A percentile compares a stretch with the other conserved stretches of the same genome.
Evolutionary conservation across 1,140 invertebrate genomes (phyloP).

Genomic region (Sycophaga agraensis): DNA sequence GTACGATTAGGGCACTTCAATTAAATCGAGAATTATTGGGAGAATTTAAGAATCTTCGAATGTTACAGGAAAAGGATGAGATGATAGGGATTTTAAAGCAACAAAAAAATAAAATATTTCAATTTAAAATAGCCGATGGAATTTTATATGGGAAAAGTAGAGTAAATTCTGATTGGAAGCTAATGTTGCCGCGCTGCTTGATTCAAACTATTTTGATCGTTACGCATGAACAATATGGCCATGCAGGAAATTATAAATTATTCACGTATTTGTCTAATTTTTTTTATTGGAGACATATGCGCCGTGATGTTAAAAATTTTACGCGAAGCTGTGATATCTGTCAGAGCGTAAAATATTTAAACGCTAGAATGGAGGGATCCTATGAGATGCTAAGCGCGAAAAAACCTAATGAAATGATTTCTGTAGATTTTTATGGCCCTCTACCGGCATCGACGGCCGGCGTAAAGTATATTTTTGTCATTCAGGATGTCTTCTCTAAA

Average conservation of each 20-base stretch:
- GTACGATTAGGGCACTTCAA: neutral
- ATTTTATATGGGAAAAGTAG: neutral
- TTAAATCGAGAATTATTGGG: neutral
- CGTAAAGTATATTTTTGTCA: slow-evolving; percentile 5
- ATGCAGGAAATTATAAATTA: slow-evolving; percentile 38
- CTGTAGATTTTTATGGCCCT: neutral
- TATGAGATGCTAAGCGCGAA: neutral
- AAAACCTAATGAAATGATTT: neutral
- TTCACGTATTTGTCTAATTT: slow-evolving; percentile 32
- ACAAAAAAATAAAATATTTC: too few species aligned
- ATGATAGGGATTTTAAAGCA: neutral
- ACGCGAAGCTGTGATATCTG: neutral
- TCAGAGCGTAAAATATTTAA: neutral
- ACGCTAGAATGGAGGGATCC: neutral
- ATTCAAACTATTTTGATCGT: neutral
- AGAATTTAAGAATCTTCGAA: neutral
- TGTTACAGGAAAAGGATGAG: neutral
- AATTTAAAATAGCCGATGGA: neutral
- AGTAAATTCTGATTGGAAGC: neutral
- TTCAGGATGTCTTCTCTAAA: slow-evolving; percentile 20
- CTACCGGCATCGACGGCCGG: neutral
- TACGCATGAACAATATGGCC: slow-evolving; percentile 37
- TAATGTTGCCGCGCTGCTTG: neutral
- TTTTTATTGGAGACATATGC: slow-evolving; percentile 36
- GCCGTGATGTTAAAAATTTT: slow-evolving; percentile 8